Conservation (phyloP, 1,140 invertebrate species). For the Solen grandis region DNA sequence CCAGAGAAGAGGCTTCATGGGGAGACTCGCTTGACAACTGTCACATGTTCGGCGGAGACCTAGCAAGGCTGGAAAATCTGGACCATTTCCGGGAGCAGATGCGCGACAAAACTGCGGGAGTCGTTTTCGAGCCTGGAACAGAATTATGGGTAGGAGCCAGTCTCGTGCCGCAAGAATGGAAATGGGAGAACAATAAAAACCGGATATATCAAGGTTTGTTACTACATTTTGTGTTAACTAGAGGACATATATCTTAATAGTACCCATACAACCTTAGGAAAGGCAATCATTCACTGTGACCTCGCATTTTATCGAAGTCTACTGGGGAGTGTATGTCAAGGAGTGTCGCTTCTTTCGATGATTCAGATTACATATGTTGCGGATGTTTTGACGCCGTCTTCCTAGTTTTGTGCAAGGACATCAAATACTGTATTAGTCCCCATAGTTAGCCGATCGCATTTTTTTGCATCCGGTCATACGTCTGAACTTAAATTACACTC, state of each 20-base stretch:
- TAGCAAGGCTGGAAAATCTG: slow-evolving; percentile 32
- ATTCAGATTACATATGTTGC: too few species aligned
- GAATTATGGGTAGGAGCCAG: slow-evolving; percentile 48
- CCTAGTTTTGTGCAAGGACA: too few species aligned
- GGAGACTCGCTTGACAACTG: slow-evolving; percentile 21
- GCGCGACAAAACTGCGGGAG: background rate
- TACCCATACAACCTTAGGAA: too few species aligned
- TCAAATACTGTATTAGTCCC: too few species aligned
- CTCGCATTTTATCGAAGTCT: background rate
- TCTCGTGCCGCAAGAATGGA: slow-evolving; percentile 5
- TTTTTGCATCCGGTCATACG: too few species aligned
- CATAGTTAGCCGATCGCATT: too few species aligned
- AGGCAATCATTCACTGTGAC: too few species aligned
- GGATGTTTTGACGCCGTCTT: too few species aligned
- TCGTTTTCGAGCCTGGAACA: background rate
- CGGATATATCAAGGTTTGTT: slow-evolving; percentile 27
- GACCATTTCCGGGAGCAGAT: slow-evolving; percentile 5
- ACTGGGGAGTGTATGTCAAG: background rate
- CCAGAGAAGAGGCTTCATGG: slow-evolving; percentile 25
- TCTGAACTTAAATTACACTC: too few species aligned
- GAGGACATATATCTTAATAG: too few species aligned
- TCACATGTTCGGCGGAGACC: slow-evolving; percentile 21
- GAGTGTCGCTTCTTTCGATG: background rate
- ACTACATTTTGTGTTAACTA: too few species aligned
- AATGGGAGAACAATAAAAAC: slow-evolving; percentile 13